Evolutionary conservation across 2,797 vertebrate species (phyloP), one percentile per base, ranked within the genome.

Genomic region (Clarias platycephalus): DNA sequence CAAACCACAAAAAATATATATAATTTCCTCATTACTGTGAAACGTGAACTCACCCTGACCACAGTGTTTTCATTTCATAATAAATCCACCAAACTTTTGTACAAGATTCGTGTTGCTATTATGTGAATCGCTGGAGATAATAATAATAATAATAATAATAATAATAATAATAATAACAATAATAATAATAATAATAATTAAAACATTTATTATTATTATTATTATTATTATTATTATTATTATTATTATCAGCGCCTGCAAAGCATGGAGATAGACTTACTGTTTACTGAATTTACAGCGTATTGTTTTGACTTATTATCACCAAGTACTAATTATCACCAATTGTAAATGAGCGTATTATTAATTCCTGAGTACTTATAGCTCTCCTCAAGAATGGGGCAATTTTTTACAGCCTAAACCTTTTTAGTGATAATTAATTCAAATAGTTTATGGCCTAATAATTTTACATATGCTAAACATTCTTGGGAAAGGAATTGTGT

Each of bases 21-120:
- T 84, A 84, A 89, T 90, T 89, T 86, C 92, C 91, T 93, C 92
- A 91, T 94, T 92, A 88, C 90, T 95, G 94, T 95, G 93, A 95
- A 94, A 93, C 90, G 91, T 95, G 93, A 93, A 93, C 87, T 92
- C 93, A 94, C 91, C 91, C 88, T 84, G 90, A 93, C 92, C 90
- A 91, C 92, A 89, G 87, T 90, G 89, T 92, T 93, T 94, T 95
- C 93, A 90, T 90, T 93, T 94, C 90, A 90, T 91, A 93, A 96
- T 95, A 96, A 95, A 96, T 93, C 90, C 93, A 93, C 92, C 80
- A 90, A 93, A 91, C 87, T 91, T 94, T 93, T 92, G 92, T 91
- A 93, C 79, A 92, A 89, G 76, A 84, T 83, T 58, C 60, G 92
- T 93, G 90, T 91, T 79, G 86, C 89, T 90, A 85, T 78, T 75